Conservation (phyloP, 2,888 invertebrate genomes). For the Dynastes hyllus region DNA sequence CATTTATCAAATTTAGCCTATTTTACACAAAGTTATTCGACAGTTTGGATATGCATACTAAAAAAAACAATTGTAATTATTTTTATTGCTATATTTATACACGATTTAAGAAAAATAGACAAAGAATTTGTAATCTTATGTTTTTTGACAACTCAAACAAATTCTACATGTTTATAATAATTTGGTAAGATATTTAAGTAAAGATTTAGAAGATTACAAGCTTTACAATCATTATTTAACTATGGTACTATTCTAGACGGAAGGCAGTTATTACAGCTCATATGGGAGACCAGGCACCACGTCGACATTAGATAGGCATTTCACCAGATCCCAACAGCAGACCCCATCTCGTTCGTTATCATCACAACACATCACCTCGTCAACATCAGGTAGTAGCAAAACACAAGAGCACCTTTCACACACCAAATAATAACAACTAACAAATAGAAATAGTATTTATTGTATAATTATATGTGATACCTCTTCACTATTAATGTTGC, state of each 20-base stretch:
- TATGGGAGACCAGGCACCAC: slow-evolving; percentile 81
- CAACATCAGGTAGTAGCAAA: slow-evolving; percentile 69
- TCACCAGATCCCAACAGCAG: slow-evolving; percentile 74
- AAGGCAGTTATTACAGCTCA: slow-evolving; percentile 72
- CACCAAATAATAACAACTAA: background rate
- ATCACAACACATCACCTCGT: slow-evolving; percentile 80
- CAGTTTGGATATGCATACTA: too few relatives aligned
- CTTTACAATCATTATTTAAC: slow-evolving; percentile 5
- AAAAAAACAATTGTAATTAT: too few relatives aligned
- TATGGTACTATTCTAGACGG: slow-evolving; percentile 62
- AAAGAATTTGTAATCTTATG: too few relatives aligned
- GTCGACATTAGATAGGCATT: slow-evolving; percentile 79
- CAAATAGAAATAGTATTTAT: background rate
- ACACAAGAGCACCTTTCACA: slow-evolving; percentile 20
- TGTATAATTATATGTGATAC: background rate
- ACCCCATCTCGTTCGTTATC: slow-evolving; percentile 85
- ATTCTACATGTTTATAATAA: too few relatives aligned
- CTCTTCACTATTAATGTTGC: too few relatives aligned
- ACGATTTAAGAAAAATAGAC: too few relatives aligned
- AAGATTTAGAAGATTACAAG: too few relatives aligned
- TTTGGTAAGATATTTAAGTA: too few relatives aligned
- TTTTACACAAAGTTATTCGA: too few relatives aligned
- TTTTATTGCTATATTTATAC: too few relatives aligned
- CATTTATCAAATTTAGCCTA: too few relatives aligned
- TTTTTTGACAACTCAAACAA: too few relatives aligned